A percentile compares a stretch with the other conserved stretches of the same genome.
Evolutionary conservation across 2,888 invertebrate species (phyloP).

Genomic region (Hartigia nigra): DNA sequence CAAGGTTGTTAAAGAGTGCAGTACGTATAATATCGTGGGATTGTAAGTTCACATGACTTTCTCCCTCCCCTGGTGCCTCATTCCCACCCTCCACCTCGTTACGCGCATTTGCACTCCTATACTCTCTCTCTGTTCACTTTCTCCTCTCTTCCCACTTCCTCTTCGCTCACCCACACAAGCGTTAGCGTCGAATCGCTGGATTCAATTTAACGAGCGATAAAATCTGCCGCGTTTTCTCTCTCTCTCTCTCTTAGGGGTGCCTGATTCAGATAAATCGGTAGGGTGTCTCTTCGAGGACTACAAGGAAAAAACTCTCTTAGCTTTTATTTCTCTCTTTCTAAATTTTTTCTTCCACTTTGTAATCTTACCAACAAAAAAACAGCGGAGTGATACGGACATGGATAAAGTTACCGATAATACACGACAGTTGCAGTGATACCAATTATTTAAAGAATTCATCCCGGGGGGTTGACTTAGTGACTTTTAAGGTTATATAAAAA

Average conservation of each 20-base stretch:
- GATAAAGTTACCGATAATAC: neutral
- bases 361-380: slow-evolving; percentile 21
- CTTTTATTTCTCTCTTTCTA: slow-evolving; percentile 1
- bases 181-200: slow-evolving; percentile 42
- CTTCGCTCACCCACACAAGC: slow-evolving; percentile 6
- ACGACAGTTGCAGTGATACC: neutral
- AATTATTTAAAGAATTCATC: neutral
- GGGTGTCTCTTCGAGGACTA: slow-evolving; percentile 16
- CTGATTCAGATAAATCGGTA: slow-evolving; percentile 42
- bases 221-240: slow-evolving; percentile 52
- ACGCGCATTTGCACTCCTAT: slow-evolving; percentile 6
- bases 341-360: slow-evolving; percentile 8
- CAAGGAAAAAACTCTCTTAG: neutral
- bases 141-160: slow-evolving; percentile 14
- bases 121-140: slow-evolving; percentile 19
- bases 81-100: neutral
- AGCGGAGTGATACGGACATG: neutral
- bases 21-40: neutral
- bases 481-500: too few relatives aligned
- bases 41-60: neutral
- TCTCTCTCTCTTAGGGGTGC: slow-evolving; percentile 28
- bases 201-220: slow-evolving; percentile 57
- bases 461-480: too few relatives aligned
- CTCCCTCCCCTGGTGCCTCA: neutral
- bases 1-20: neutral